phyloP scores from a whole-genome alignment of 2,888 invertebrate species.

The Drosophila birchii region DNA sequence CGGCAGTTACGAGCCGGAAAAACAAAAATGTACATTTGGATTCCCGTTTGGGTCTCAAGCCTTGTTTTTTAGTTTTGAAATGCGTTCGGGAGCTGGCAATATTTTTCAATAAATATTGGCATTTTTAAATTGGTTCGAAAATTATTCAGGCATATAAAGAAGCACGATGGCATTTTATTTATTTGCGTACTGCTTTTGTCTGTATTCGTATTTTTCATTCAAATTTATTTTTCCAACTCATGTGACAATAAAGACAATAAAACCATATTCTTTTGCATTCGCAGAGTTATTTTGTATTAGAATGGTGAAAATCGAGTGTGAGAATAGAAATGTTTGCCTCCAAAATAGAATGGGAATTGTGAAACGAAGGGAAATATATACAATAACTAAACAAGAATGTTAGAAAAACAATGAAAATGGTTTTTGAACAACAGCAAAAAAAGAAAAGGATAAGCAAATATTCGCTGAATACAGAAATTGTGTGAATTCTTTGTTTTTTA shows the following conservation, averaged over 20 bases:
- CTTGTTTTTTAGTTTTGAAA: conserved; percentile 32
- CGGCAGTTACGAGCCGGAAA: conserved; percentile 68
- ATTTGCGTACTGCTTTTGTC: conserved; percentile 38
- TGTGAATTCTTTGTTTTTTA: background rate
- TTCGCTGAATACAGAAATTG: conserved; percentile 3
- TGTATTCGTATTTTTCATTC: conserved; percentile 42
- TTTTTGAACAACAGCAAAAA: background rate
- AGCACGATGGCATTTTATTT: conserved; percentile 62
- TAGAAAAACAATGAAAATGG: conserved; percentile 19
- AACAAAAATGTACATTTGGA: conserved; percentile 36
- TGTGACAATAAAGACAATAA: conserved; percentile 54
- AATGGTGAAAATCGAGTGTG: conserved; percentile 24
- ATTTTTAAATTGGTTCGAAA: conserved; percentile 68
- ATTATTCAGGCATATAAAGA: conserved; percentile 72
- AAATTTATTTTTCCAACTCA: conserved; percentile 47
- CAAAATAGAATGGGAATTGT: conserved; percentile 31
- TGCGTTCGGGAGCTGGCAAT: conserved; percentile 42
- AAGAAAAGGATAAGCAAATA: background rate
- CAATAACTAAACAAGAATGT: conserved; percentile 41
- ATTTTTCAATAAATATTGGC: conserved; percentile 75
- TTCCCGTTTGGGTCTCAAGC: conserved; percentile 24
- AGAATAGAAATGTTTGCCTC: conserved; percentile 49
- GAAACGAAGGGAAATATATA: conserved; percentile 25
- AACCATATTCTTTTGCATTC: conserved; percentile 22
- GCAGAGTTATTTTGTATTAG: conserved; percentile 19